A percentile compares a stretch with the other conserved stretches of the same genome.
phyloP scores from a whole-genome alignment of 2,797 vertebrate genomes.

The Ptychobarbus kaznakovi region DNA sequence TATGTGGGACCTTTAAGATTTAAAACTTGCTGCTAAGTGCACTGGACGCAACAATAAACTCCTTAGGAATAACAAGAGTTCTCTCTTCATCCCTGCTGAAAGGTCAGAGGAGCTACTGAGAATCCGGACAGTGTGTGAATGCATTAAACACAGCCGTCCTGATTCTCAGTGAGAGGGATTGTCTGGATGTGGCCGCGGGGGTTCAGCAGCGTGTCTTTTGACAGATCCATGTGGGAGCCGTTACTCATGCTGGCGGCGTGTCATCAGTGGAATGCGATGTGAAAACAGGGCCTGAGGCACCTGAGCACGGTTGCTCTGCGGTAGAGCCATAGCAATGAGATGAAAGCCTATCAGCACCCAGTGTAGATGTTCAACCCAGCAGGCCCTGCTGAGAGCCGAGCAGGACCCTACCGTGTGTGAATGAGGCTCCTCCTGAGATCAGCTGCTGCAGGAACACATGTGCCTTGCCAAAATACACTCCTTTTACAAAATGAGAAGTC shows the following conservation, averaged over 20 bases:
- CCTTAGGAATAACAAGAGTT: slow-evolving; percentile 12
- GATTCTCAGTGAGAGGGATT: slow-evolving; percentile 15
- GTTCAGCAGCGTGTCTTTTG: slow-evolving; percentile 43
- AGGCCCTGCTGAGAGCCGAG: background rate
- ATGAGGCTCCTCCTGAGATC: slow-evolving; percentile 22
- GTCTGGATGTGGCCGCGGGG: slow-evolving; percentile 17
- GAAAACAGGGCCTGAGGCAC: slow-evolving; percentile 36
- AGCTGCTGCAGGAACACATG: slow-evolving; percentile 18
- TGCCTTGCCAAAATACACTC: slow-evolving; percentile 30
- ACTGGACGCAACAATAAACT: slow-evolving; percentile 5
- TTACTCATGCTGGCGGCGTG: slow-evolving; percentile 32
- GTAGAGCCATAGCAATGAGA: slow-evolving; percentile 28
- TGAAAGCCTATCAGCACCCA: slow-evolving; percentile 34
- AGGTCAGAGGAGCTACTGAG: slow-evolving; percentile 50
- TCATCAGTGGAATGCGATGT: slow-evolving; percentile 43
- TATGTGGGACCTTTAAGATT: background rate
- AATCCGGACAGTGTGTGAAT: slow-evolving; percentile 44
- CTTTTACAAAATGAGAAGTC: slow-evolving; percentile 18
- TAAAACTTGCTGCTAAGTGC: slow-evolving; percentile 26
- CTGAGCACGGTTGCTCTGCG: background rate
- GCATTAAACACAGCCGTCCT: slow-evolving; percentile 19
- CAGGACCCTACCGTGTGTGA: slow-evolving; percentile 15
- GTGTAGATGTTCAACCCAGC: slow-evolving; percentile 22
- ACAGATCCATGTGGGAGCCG: slow-evolving; percentile 45
- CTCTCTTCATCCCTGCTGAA: slow-evolving; percentile 16